A percentile compares a stretch with the other conserved stretches of the same genome.
Conservation (phyloP, 2,888 invertebrate genomes). For the Arrhopalites spinosus region DNA sequence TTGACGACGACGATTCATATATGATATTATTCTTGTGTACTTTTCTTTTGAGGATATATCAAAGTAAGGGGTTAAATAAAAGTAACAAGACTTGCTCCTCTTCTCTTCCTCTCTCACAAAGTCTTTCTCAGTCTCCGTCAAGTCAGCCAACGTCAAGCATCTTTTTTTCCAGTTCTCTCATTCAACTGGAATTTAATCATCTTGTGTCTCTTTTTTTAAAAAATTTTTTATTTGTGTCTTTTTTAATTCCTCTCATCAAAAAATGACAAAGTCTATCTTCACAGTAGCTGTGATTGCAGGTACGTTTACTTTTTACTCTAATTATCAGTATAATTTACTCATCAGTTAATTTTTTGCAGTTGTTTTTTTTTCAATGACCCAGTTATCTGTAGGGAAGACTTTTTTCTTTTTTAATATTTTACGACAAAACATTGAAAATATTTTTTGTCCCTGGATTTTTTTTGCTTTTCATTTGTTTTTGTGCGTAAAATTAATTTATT, state of each 20-base stretch:
- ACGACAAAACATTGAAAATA: no score
- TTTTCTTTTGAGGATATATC: neutral
- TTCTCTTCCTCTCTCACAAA: slow-evolving; percentile 35
- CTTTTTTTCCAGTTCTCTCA: slow-evolving; percentile 26
- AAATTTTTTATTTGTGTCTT: no score
- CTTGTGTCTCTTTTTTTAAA: neutral
- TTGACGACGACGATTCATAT: slow-evolving; percentile 7
- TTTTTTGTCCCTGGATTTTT: no score
- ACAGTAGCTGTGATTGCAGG: slow-evolving; percentile 36
- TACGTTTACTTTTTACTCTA: slow-evolving; percentile 11
- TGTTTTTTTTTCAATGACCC: neutral
- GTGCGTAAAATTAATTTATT: neutral
- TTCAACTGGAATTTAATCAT: neutral
- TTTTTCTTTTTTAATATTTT: neutral
- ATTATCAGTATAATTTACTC: neutral
- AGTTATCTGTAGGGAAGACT: neutral
- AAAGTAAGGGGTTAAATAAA: slow-evolving; percentile 1
- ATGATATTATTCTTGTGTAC: neutral
- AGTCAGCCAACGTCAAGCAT: slow-evolving; percentile 25
- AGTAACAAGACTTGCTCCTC: slow-evolving; percentile 4
- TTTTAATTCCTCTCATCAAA: neutral
- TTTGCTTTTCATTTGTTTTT: neutral
- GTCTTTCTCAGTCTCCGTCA: slow-evolving; percentile 39
- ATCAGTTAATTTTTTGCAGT: no score
- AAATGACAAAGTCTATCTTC: slow-evolving; percentile 29